phyloP scores from a whole-genome alignment of 2,888 invertebrate species.

The Heliconius erato region DNA sequence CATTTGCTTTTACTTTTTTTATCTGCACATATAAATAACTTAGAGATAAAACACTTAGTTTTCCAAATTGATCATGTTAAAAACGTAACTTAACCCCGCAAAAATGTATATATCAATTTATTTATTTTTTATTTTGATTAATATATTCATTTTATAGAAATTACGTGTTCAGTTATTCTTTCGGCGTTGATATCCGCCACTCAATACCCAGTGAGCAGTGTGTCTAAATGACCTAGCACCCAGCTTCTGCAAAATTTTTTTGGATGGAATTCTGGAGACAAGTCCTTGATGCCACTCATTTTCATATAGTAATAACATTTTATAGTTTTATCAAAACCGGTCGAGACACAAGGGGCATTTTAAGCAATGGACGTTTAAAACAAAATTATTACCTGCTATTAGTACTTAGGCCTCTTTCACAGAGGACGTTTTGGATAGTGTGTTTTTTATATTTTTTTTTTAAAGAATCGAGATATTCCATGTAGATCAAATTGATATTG shows the following conservation, averaged over 20 bases:
- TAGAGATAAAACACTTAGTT: no score
- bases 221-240: no score
- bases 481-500: no score
- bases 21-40: neutral
- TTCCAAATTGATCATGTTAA: neutral
- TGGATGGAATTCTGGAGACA: neutral
- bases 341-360: slow-evolving; percentile 8
- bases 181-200: neutral
- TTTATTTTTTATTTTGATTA: neutral
- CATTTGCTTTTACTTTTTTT: neutral
- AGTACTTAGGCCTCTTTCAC: slow-evolving; percentile 20
- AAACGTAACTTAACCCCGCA: neutral
- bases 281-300: slow-evolving; percentile 5
- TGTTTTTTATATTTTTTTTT: no score
- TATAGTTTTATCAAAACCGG: slow-evolving; percentile 21
- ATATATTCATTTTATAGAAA: no score
- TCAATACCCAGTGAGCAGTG: neutral
- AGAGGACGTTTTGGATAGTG: neutral
- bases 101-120: no score
- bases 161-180: neutral
- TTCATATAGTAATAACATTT: slow-evolving; percentile 16
- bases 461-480: no score
- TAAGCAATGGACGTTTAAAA: slow-evolving; percentile 10
- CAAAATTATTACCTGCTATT: slow-evolving; percentile 5
- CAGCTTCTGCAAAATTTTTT: neutral